Percentiles rank a stretch among this genome's conserved stretches.
Conservation (phyloP, 64 coral and sea anemone genomes). For the Dendronephthya gigantea region DNA sequence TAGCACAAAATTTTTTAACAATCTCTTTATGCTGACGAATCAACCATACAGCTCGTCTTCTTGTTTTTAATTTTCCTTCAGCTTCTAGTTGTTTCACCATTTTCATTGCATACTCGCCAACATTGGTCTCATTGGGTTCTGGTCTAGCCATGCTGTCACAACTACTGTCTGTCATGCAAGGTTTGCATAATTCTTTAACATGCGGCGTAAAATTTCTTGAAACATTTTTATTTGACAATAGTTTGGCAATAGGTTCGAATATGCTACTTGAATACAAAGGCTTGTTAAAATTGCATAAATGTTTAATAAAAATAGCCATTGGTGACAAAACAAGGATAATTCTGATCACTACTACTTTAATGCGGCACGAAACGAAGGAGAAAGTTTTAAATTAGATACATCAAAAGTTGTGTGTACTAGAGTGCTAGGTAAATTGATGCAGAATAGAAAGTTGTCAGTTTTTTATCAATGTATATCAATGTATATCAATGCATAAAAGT, state of each 20-base stretch:
- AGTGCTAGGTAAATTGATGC: no score
- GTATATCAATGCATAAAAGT: no score
- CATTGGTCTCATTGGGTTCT: background rate
- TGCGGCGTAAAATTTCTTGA: background rate
- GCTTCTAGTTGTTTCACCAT: background rate
- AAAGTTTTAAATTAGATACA: no score
- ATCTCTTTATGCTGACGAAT: background rate
- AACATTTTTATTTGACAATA: background rate
- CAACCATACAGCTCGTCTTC: conserved; percentile 1
- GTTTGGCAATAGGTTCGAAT: background rate
- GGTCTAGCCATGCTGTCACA: background rate
- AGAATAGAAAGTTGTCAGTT: no score
- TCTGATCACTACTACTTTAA: no score
- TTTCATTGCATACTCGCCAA: conserved; percentile 4
- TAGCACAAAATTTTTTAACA: background rate
- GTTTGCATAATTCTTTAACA: background rate
- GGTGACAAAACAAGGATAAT: background rate
- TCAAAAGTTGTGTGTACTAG: no score
- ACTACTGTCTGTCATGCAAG: background rate
- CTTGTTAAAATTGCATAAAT: background rate
- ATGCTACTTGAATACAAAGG: background rate
- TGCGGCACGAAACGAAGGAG: no score
- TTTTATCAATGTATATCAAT: background rate
- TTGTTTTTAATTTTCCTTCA: background rate
- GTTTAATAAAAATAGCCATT: background rate